These are phyloP conservation scores for Petaurus breviceps DNA, from an alignment of 2,113 vertebrate species.

Conservation along the genomic window DNA sequence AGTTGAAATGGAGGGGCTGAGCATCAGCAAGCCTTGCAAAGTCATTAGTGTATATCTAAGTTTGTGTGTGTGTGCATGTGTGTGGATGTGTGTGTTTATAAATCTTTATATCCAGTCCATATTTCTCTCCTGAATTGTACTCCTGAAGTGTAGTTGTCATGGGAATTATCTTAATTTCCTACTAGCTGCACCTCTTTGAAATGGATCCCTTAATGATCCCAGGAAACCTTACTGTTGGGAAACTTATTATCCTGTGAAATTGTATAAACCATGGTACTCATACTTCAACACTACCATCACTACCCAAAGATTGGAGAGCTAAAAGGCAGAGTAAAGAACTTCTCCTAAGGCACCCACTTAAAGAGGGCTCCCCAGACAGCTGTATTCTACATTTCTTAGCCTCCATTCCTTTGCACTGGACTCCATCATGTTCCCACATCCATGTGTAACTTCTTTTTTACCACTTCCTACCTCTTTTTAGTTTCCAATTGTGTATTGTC, in stretches of 20 bases:
- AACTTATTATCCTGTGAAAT: not conserved
- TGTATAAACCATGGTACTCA: not conserved
- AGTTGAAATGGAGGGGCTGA: not conserved
- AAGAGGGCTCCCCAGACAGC: not conserved
- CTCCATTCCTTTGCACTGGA: not conserved
- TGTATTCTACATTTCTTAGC: not conserved
- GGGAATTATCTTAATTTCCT: not conserved
- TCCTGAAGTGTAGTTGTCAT: not conserved
- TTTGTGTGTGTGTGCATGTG: no score
- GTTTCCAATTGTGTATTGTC: not conserved
- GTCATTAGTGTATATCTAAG: not conserved
- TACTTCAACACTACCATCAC: not conserved
- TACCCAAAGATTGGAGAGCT: not conserved
- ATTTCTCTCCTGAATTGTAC: not conserved
- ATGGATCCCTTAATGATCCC: not conserved
- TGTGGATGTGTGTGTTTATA: not conserved
- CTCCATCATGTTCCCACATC: not conserved
- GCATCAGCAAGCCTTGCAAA: not conserved
- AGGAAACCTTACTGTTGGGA: not conserved
- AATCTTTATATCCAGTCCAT: not conserved
- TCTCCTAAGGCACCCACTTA: not conserved
- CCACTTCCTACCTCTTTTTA: not conserved
- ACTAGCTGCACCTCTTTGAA: not conserved
- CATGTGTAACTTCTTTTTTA: not conserved
- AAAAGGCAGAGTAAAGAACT: not conserved